phyloP scores from a whole-genome alignment of 1,140 invertebrate species.

The Hyphantria cunea region DNA sequence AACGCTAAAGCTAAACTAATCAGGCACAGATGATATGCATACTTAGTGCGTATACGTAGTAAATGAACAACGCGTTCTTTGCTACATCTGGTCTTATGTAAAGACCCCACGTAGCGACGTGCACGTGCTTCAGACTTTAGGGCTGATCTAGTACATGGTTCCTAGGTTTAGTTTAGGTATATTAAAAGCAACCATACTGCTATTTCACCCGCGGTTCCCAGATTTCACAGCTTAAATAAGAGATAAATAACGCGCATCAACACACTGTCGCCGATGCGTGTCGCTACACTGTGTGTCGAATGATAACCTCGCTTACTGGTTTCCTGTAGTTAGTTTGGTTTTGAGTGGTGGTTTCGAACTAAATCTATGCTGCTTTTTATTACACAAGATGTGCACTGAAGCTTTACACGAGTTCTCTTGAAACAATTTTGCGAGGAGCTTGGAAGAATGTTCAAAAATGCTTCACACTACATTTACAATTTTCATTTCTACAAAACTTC shows the following conservation, averaged over 20 bases:
- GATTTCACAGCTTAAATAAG: constrained; percentile 55
- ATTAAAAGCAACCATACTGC: constrained; percentile 40
- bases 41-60: constrained; percentile 32
- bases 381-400: constrained; percentile 52
- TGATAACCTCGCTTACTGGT: constrained; percentile 73
- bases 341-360: constrained; percentile 71
- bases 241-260: constrained; percentile 54
- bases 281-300: constrained; percentile 51
- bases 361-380: constrained; percentile 69
- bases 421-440: constrained; percentile 50
- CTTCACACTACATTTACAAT: constrained; percentile 45
- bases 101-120: constrained; percentile 4
- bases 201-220: constrained; percentile 45
- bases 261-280: constrained; percentile 43
- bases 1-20: constrained; percentile 21
- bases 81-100: background rate
- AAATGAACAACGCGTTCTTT: constrained; percentile 7
- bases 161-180: constrained; percentile 40
- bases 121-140: constrained; percentile 24
- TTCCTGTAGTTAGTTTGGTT: constrained; percentile 71
- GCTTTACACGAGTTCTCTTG: constrained; percentile 54
- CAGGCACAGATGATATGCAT: constrained; percentile 33
- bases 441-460: constrained; percentile 34
- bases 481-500: constrained; percentile 23
- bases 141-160: constrained; percentile 47